Evolutionary conservation across 1,140 invertebrate genomes (phyloP).

Genomic region (Drosophila ohnishii): DNA sequence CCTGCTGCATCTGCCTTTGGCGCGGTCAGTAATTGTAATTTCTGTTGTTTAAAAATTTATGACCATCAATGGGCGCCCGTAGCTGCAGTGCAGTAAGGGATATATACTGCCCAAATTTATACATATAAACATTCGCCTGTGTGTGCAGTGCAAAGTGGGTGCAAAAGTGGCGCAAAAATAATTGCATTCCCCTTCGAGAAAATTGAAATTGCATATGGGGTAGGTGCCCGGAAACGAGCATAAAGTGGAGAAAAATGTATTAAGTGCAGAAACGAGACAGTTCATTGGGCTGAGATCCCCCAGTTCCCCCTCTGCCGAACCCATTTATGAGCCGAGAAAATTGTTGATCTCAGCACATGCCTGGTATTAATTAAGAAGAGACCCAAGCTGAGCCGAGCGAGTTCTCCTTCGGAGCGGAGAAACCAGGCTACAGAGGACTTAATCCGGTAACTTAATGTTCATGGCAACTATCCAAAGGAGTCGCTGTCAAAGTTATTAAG

Average conservation of each 20-base stretch:
- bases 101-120: not conserved
- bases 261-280: slow-evolving; percentile 32
- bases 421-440: slow-evolving; percentile 25
- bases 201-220: slow-evolving; percentile 51
- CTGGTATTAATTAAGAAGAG: slow-evolving; percentile 68
- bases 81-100: slow-evolving; percentile 29
- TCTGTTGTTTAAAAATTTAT: slow-evolving; percentile 81
- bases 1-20: slow-evolving; percentile 5
- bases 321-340: slow-evolving; percentile 12
- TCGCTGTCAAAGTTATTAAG: slow-evolving; percentile 61
- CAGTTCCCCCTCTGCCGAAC: not conserved
- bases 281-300: slow-evolving; percentile 30
- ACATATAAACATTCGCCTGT: slow-evolving; percentile 1
- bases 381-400: slow-evolving; percentile 13
- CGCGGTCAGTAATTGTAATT: slow-evolving; percentile 72
- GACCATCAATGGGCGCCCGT: slow-evolving; percentile 67
- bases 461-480: slow-evolving; percentile 35
- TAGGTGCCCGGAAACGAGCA: not conserved
- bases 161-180: slow-evolving; percentile 66
- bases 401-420: not conserved
- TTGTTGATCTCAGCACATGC: slow-evolving; percentile 54
- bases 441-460: slow-evolving; percentile 26
- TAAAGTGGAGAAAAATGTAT: slow-evolving; percentile 33
- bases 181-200: slow-evolving; percentile 63
- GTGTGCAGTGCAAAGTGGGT: slow-evolving; percentile 49